Evolutionary conservation across 2,888 invertebrate genomes (phyloP), one percentile per base, ranked within the genome.

Genomic region (Habroteleia sp.): DNA sequence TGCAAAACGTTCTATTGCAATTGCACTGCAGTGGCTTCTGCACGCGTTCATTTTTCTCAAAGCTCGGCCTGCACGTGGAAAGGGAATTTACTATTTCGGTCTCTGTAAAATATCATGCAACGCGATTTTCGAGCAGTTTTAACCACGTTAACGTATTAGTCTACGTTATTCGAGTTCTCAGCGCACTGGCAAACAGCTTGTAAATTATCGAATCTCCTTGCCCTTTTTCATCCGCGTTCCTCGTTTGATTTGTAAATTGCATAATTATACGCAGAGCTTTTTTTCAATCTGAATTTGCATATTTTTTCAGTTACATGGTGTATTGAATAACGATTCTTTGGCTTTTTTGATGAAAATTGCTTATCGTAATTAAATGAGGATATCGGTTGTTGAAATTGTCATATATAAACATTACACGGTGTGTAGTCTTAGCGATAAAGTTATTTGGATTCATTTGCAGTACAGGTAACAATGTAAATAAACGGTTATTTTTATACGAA

Each of bases 71-170:
- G 68, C 56, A n/a, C n/a, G n/a, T n/a, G 74, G 62, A 62, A 75
- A 71, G 62, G 71, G 71, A 71, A 75, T 75, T 75, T 66, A 71
- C 62, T 54, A 71, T 75, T 71, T 62, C 66, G 50, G 48, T 62
- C 66, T 56, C 56, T 62, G 76, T 74, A 69, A 76, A 72, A 76
- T 76, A 76, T 68, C 76, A 65, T 33, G 58, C 58, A 35, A 41
- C 71, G 44, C 71, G 71, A 71, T 71, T 75, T 71, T 66, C 62
- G 60, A 60, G 56, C 62, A 66, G 66, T 76, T 76, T 72, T 56
- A 71, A 76, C 66, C 76, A 56, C 66, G 71, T 66, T 75, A 71
- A 65, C 54, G 50, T 69, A 74, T 74, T 62, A 60, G 52, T 39
- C 52, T 23, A 20, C 27, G 68, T 63, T 68, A 58, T 54, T 56